Percentiles rank a stretch among this genome's conserved stretches.
phyloP scores from a whole-genome alignment of 2,888 invertebrate genomes.

The Coleophora flavipennella region DNA sequence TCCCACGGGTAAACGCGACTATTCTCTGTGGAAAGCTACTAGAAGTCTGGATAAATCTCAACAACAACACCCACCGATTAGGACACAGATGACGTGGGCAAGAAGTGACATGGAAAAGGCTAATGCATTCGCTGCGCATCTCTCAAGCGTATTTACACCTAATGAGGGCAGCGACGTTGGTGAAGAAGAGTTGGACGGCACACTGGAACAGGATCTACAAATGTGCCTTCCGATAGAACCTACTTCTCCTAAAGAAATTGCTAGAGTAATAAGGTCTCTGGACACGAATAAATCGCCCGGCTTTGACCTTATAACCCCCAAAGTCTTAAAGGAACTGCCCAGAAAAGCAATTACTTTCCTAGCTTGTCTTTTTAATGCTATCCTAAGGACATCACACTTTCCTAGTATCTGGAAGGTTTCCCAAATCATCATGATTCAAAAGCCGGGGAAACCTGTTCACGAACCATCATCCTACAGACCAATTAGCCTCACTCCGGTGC shows the following conservation, averaged over 20 bases:
- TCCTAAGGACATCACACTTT: slow-evolving; percentile 5
- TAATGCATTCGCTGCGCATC: slow-evolving; percentile 2
- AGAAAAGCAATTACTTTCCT: slow-evolving; percentile 8
- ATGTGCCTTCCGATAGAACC: background rate
- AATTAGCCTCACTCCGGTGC: slow-evolving; percentile 13
- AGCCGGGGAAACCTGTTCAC: slow-evolving; percentile 14
- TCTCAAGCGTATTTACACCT: slow-evolving; percentile 2
- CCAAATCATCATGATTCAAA: slow-evolving; percentile 16
- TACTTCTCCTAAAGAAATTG: slow-evolving; percentile 2
- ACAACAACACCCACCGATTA: background rate
- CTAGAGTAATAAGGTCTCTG: background rate
- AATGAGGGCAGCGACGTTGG: background rate
- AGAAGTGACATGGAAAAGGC: slow-evolving; percentile 2
- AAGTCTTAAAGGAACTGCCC: slow-evolving; percentile 10
- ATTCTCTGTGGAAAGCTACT: slow-evolving; percentile 3
- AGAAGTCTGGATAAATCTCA: background rate
- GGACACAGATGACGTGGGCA: background rate
- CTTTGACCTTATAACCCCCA: slow-evolving; percentile 9
- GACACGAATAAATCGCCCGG: slow-evolving; percentile 10
- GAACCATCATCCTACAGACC: slow-evolving; percentile 15
- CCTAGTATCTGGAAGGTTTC: slow-evolving; percentile 17
- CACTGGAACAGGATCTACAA: background rate
- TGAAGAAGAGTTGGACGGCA: background rate
- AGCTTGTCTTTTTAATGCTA: slow-evolving; percentile 11
- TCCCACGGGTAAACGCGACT: background rate